phyloP scores from a whole-genome alignment of 2,888 invertebrate genomes.

The Octonoba sinensis region DNA sequence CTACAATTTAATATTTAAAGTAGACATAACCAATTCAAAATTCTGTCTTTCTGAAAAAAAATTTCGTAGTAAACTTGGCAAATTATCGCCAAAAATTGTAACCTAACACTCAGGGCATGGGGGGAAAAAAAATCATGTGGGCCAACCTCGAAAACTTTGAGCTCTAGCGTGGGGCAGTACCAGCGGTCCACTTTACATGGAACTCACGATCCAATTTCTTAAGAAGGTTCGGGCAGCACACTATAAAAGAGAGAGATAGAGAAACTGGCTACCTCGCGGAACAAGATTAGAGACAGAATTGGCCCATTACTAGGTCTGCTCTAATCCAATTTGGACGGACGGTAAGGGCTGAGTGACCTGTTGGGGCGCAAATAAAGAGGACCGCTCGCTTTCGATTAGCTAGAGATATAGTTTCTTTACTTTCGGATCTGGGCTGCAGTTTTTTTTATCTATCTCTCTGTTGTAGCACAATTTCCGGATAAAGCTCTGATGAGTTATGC shows the following conservation, averaged over 20 bases:
- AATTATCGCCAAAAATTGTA: too few species aligned
- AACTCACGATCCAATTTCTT: constrained; percentile 63
- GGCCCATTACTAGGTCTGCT: constrained; percentile 63
- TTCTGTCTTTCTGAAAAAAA: too few species aligned
- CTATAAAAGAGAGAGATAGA: constrained; percentile 38
- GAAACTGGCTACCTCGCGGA: constrained; percentile 16
- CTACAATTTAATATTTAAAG: too few species aligned
- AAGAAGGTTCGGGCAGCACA: constrained; percentile 47
- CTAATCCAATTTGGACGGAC: constrained; percentile 62
- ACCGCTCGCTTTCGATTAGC: constrained; percentile 60
- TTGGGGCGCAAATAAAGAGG: constrained; percentile 58
- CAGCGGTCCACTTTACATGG: constrained; percentile 27
- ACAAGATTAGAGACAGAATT: constrained; percentile 63
- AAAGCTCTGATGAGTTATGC: too few species aligned
- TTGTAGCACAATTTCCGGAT: too few species aligned
- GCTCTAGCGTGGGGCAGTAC: neutral
- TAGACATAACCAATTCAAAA: too few species aligned
- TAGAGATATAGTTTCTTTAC: constrained; percentile 24
- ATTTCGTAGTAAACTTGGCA: too few species aligned
- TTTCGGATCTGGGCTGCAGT: neutral
- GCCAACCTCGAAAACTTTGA: too few species aligned
- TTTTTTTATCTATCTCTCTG: too few species aligned
- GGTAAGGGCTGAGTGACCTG: constrained; percentile 55
- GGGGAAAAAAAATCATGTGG: too few species aligned
- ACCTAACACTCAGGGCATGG: too few species aligned